These are phyloP conservation scores for Phataginus tetradactyla DNA, from an alignment of 2,797 vertebrate species.

Conservation along the genomic window DNA sequence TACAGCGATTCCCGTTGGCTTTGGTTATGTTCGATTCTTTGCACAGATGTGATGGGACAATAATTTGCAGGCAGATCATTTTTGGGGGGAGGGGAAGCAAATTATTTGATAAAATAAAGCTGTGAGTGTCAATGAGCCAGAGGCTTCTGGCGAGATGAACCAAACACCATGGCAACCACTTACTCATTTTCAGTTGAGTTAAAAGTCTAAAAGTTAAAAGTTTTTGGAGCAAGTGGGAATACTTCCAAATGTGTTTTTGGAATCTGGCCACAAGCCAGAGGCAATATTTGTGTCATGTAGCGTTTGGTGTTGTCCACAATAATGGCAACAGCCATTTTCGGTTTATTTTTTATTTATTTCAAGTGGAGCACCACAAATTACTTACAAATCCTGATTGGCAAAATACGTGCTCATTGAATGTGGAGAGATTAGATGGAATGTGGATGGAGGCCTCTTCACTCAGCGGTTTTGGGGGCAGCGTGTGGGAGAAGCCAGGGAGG, in stretches of 20 bases:
- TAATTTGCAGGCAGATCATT: neutral
- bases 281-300: neutral
- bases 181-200: constrained; percentile 9
- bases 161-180: neutral
- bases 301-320: neutral
- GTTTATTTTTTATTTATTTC: constrained; percentile 45
- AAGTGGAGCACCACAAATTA: neutral
- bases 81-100: neutral
- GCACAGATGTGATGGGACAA: neutral
- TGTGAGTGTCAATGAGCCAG: neutral
- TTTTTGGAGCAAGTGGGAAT: neutral
- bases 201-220: too few species aligned
- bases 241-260: constrained; percentile 55
- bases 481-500: neutral
- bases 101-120: constrained; percentile 67
- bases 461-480: neutral
- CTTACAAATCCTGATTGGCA: constrained; percentile 26
- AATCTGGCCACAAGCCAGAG: constrained; percentile 16
- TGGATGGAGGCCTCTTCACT: neutral
- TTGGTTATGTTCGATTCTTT: constrained; percentile 54
- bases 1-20: neutral
- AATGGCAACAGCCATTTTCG: neutral
- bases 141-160: neutral
- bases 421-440: neutral
- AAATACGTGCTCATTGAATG: neutral